phyloP scores from a whole-genome alignment of 2,113 vertebrate species.

The Melanocharis versteri region DNA sequence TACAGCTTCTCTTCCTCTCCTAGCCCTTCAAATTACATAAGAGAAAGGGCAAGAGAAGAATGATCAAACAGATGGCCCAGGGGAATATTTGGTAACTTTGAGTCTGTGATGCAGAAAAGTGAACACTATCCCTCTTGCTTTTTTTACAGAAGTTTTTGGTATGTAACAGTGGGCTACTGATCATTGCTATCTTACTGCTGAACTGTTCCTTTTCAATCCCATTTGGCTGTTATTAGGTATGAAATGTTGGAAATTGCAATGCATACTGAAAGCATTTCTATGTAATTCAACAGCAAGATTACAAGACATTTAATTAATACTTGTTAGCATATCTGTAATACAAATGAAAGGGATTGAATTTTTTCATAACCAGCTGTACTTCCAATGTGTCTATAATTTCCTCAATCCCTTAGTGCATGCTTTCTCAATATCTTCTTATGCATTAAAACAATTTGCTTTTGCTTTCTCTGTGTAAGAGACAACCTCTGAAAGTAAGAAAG shows the following conservation, averaged over 20 bases:
- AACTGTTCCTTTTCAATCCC: background rate
- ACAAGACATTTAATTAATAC: background rate
- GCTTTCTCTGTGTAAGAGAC: background rate
- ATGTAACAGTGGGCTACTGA: background rate
- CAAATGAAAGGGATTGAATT: background rate
- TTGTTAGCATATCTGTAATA: background rate
- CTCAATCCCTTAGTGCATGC: accelerated
- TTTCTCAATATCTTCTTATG: background rate
- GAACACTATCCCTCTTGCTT: background rate
- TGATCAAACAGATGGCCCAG: background rate
- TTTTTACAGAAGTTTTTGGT: background rate
- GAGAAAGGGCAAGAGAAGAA: background rate
- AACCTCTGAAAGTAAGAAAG: background rate
- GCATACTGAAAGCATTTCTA: background rate
- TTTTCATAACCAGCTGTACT: background rate
- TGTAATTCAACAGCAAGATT: background rate
- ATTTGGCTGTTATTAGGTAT: background rate
- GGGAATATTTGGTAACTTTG: background rate
- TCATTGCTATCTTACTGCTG: background rate
- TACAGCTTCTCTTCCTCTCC: background rate
- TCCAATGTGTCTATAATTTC: background rate
- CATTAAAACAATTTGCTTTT: background rate
- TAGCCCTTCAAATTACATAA: background rate
- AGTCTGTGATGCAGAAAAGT: background rate
- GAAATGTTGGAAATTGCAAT: background rate